These are phyloP conservation scores for Argyresthia goedartella DNA, from an alignment of 2,888 invertebrate species.

Conservation along the genomic window DNA sequence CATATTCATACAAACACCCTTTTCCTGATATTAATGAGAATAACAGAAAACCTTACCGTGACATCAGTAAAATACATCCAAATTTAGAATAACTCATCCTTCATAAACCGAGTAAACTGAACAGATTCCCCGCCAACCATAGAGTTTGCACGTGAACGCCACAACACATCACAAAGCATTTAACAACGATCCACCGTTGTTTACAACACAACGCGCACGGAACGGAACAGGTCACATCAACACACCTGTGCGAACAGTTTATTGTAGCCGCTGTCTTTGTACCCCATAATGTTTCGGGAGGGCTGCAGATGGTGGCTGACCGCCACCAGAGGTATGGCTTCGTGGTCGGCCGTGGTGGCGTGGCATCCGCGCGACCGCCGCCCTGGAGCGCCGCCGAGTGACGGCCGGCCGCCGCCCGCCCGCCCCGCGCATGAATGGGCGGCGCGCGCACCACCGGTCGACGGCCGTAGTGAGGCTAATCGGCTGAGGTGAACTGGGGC, in stretches of 20 bases:
- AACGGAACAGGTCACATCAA: conserved; percentile 13
- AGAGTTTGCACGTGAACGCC: not conserved
- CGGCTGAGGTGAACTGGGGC: not conserved
- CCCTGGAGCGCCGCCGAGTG: not conserved
- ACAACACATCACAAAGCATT: not conserved
- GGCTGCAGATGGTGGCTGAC: conserved; percentile 62
- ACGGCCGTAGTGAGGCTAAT: conserved; percentile 5
- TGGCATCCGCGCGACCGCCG: conserved; percentile 12
- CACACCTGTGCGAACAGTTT: conserved; percentile 86
- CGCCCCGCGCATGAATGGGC: conserved; percentile 33
- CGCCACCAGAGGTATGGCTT: conserved; percentile 64
- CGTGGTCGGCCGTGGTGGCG: conserved; percentile 61
- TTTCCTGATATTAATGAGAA: too few relatives aligned
- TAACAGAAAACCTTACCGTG: too few relatives aligned
- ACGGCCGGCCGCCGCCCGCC: conserved; percentile 8
- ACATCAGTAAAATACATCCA: too few relatives aligned
- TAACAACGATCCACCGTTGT: conserved; percentile 11
- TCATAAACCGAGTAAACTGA: too few relatives aligned
- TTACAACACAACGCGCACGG: conserved; percentile 13
- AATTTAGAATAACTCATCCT: too few relatives aligned
- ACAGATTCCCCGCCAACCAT: not conserved
- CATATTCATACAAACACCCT: too few relatives aligned
- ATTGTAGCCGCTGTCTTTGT: conserved; percentile 84
- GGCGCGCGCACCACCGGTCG: conserved; percentile 42
- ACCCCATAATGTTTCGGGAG: conserved; percentile 82